Conservation (phyloP, 2,888 invertebrate species). For the Idaea biselata region DNA sequence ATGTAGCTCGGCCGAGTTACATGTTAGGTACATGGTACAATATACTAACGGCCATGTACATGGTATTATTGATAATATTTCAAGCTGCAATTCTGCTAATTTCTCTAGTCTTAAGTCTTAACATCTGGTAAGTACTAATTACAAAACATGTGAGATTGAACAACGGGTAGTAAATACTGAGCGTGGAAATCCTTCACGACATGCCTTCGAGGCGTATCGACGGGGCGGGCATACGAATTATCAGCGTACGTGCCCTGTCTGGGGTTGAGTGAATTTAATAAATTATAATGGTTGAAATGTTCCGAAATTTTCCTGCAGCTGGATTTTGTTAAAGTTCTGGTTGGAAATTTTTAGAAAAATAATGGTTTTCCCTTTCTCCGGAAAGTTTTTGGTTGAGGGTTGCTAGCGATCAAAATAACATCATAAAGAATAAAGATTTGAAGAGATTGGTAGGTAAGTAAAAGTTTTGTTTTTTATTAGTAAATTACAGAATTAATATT, state of each 20-base stretch:
- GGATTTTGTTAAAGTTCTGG: slow-evolving; percentile 11
- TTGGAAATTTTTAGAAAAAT: slow-evolving; percentile 9
- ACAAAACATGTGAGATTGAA: background rate
- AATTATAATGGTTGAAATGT: slow-evolving; percentile 32
- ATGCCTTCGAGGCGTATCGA: slow-evolving; percentile 21
- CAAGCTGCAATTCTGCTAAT: no score
- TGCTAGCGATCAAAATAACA: background rate
- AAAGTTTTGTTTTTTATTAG: no score
- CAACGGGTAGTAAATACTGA: background rate
- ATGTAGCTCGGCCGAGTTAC: no score
- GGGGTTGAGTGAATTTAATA: slow-evolving; percentile 31
- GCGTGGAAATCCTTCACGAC: slow-evolving; percentile 6
- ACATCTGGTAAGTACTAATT: background rate
- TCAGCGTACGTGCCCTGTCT: slow-evolving; percentile 30
- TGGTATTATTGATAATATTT: no score
- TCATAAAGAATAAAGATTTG: background rate
- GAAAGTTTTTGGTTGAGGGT: background rate
- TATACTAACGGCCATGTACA: no score
- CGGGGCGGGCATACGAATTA: slow-evolving; percentile 33
- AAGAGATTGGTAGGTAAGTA: no score
- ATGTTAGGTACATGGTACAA: no score
- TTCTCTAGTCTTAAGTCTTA: no score
- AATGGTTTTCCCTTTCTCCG: slow-evolving; percentile 1
- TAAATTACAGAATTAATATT: no score
- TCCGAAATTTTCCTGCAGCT: slow-evolving; percentile 18